Evolutionary conservation across 2,113 vertebrate species (phyloP).

Genomic region (Talpa occidentalis): DNA sequence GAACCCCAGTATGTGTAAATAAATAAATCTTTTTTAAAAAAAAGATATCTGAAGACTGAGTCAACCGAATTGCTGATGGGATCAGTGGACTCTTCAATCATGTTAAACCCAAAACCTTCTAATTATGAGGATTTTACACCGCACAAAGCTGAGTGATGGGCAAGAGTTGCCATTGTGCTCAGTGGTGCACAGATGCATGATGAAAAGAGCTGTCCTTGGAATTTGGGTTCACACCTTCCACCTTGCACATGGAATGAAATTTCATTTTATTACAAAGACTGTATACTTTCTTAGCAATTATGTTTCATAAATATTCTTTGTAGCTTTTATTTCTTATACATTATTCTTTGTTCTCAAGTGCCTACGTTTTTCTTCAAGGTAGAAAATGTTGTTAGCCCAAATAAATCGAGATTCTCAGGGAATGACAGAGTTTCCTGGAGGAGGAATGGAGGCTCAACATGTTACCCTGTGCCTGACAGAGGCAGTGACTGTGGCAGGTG

Average conservation of each 20-base stretch:
- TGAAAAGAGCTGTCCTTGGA: background rate
- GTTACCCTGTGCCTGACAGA: slow-evolving; percentile 97
- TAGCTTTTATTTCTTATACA: slow-evolving; percentile 39
- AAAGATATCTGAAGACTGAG: slow-evolving; percentile 6
- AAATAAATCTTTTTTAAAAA: no score
- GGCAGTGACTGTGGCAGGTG: slow-evolving; percentile 96
- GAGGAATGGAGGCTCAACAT: slow-evolving; percentile 94
- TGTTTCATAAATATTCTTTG: slow-evolving; percentile 33
- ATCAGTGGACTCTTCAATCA: background rate
- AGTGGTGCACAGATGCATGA: slow-evolving; percentile 1
- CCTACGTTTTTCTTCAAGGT: slow-evolving; percentile 85
- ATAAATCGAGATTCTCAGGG: slow-evolving; percentile 98
- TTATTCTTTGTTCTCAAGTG: slow-evolving; percentile 60
- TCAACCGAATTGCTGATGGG: background rate
- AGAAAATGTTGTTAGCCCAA: slow-evolving; percentile 98
- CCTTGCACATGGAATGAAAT: slow-evolving; percentile 30
- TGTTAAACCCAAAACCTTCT: background rate
- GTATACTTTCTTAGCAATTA: background rate
- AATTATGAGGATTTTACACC: background rate
- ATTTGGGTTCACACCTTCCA: background rate
- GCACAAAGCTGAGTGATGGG: background rate
- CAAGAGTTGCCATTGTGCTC: background rate
- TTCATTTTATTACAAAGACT: slow-evolving; percentile 8
- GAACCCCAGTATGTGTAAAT: no score
- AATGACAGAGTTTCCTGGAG: slow-evolving; percentile 97